A percentile compares a stretch with the other conserved stretches of the same genome.
phyloP scores from a whole-genome alignment of 2,113 vertebrate species.

The Sterrhoptilus dennistouni region DNA sequence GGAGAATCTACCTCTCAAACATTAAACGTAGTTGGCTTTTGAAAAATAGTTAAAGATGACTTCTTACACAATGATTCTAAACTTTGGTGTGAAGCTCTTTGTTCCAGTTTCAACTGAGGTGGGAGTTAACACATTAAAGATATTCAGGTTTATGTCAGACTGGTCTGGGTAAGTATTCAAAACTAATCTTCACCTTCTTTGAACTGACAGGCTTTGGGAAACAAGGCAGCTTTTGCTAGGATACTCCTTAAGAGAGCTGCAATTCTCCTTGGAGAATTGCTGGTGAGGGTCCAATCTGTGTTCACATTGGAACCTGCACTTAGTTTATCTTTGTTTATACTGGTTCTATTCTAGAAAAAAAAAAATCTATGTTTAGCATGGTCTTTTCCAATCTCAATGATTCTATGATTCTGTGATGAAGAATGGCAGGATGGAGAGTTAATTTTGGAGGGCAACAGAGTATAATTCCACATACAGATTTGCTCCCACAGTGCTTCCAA shows the following conservation, averaged over 20 bases:
- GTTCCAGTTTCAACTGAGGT: neutral
- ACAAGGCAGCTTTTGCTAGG: neutral
- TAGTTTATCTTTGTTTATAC: neutral
- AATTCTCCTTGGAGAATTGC: neutral
- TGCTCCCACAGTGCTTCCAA: neutral
- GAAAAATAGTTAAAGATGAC: neutral
- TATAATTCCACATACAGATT: neutral
- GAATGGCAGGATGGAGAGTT: neutral
- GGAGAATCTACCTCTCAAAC: neutral
- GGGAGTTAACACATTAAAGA: neutral
- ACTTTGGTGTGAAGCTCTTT: neutral
- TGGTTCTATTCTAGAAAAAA: neutral
- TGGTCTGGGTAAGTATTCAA: neutral
- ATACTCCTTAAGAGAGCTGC: neutral
- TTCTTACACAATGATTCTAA: neutral
- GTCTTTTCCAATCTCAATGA: neutral
- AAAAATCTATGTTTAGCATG: neutral
- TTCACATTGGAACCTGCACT: neutral
- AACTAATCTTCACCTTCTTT: neutral
- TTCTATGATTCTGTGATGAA: neutral
- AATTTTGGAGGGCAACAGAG: neutral
- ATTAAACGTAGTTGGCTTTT: neutral
- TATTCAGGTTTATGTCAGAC: neutral
- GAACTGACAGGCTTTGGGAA: neutral
- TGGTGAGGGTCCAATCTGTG: neutral